phyloP scores from a whole-genome alignment of 2,797 vertebrate genomes.

The Somateria mollissima region DNA sequence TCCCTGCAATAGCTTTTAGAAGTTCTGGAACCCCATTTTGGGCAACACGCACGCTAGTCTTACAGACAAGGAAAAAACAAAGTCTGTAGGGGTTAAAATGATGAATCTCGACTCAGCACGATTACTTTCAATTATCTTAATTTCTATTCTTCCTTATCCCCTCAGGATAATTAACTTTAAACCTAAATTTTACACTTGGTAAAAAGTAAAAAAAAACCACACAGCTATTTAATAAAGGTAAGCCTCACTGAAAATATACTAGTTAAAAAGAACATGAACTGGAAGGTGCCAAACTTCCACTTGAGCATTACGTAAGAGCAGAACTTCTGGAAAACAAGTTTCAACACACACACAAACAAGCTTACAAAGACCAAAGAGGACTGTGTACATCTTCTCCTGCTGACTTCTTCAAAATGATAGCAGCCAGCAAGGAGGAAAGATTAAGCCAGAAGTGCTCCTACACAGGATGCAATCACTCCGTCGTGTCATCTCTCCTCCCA shows the following conservation, averaged over 20 bases:
- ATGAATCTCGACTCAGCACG: background rate
- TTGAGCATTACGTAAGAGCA: accelerated
- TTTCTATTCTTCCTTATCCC: background rate
- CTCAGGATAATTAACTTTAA: background rate
- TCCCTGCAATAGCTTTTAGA: background rate
- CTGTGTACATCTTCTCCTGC: background rate
- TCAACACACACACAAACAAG: accelerated
- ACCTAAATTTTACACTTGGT: background rate
- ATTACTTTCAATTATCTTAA: background rate
- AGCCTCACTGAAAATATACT: background rate
- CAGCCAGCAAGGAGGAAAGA: background rate
- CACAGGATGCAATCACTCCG: accelerated
- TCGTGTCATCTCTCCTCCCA: accelerated
- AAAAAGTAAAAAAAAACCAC: background rate
- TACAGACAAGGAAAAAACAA: background rate
- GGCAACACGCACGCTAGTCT: background rate
- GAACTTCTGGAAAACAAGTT: background rate
- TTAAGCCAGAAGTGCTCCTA: background rate
- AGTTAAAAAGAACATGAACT: background rate
- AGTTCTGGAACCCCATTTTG: background rate
- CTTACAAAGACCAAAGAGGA: background rate
- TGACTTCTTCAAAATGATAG: background rate
- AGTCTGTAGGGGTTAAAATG: background rate
- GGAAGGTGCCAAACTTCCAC: background rate
- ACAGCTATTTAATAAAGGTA: background rate